Base-by-base conservation (phyloP, 2,113 vertebrate genomes). In the Aphelocoma coerulescens region DNA sequence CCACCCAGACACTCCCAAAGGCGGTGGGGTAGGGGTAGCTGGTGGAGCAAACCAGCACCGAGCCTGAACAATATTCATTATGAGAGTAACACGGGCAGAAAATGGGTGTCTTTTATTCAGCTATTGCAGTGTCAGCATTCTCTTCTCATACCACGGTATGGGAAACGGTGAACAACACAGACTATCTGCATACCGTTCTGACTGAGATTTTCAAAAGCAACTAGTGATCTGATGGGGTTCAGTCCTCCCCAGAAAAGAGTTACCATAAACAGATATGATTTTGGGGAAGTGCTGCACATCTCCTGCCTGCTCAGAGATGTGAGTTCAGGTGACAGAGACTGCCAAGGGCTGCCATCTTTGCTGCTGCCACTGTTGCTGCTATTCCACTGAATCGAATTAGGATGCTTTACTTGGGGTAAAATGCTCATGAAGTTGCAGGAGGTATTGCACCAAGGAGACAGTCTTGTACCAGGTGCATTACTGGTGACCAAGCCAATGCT, bases 71-170 rank as follows among this genome's bases (percentile, higher is more conserved):
- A 13, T 32, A 72, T 78, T 94, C 84, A 81, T 92, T 94, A 16
- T 5, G 77, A 94, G 87, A 95, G 41, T 44, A 85, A 48, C 66
- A 52, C 3, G 6, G 74, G 62, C 77, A 91, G 89, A 92, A 95
- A 72, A 84, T 20, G 24, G 61, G 27, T 91, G 83, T 78, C 86
- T 89, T 92, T 35, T 59, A 51, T 75, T 71, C 73, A 57, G 68
- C 33, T 77, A 8, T 9, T 87, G 68, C 83, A 89, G 61, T 0
- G 5, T 95, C 89, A 92, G 86, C 73, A 14, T 57, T 52, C 35
- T 68, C 61, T 71, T 67, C 65, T 66, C 0, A 0, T 68, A 51
- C 41, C 71, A 55, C 35, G 21, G n/a, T 14, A 72, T 49, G 49
- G 66, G 89, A 93, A 94, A 72, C 11, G 0, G 33, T 62, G 86